phyloP scores from a whole-genome alignment of 2,888 invertebrate genomes.

The Calliopum simillimum region DNA sequence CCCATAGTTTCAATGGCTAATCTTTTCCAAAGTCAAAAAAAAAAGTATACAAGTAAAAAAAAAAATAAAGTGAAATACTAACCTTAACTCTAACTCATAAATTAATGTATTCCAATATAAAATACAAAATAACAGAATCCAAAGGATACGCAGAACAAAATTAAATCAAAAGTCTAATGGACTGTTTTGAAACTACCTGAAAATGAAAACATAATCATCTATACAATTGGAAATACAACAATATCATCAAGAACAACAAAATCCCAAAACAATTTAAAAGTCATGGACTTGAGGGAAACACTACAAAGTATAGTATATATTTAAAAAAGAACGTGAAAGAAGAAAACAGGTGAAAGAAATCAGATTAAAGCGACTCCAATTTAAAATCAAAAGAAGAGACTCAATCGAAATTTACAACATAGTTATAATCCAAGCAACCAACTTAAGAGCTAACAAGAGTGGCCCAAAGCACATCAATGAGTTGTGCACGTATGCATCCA shows the following conservation, averaged over 20 bases:
- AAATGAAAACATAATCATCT: background rate
- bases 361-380: too few species aligned
- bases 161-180: conserved; percentile 9
- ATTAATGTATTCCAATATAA: conserved; percentile 3
- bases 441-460: too few species aligned
- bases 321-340: too few species aligned
- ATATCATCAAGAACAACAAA: conserved; percentile 11
- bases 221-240: background rate
- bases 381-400: too few species aligned
- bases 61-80: too few species aligned
- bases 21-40: conserved; percentile 18
- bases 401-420: too few species aligned
- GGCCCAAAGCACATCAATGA: too few species aligned
- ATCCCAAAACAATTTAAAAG: background rate
- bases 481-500: too few species aligned
- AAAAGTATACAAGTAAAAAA: background rate
- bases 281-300: background rate
- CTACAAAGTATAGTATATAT: too few species aligned
- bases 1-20: too few species aligned
- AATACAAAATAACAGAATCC: conserved; percentile 5
- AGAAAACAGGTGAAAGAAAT: too few species aligned
- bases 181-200: background rate
- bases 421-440: too few species aligned
- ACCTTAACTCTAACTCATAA: background rate
- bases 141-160: conserved; percentile 21